These are phyloP conservation scores for Macquaria ambigua DNA, from an alignment of 2,113 vertebrate species.

Conservation along the genomic window DNA sequence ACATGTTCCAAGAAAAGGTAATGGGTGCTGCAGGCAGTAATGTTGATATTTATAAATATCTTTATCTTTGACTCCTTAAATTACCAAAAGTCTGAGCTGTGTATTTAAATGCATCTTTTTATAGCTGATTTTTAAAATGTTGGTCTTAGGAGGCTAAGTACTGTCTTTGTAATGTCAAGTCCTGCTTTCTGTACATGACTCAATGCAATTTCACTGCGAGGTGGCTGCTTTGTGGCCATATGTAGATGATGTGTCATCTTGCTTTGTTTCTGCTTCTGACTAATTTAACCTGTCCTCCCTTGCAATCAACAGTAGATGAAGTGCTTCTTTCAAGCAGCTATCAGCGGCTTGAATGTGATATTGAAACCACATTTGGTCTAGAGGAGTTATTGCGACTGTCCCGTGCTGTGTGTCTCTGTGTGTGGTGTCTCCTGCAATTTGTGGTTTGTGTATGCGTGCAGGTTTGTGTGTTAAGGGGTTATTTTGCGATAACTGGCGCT, in stretches of 20 bases:
- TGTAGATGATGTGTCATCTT: slow-evolving; percentile 41
- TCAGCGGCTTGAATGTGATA: slow-evolving; percentile 27
- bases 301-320: slow-evolving; percentile 19
- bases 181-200: slow-evolving; percentile 29
- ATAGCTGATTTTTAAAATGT: background rate
- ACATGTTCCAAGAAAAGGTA: background rate
- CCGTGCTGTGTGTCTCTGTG: background rate
- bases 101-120: background rate
- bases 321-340: slow-evolving; percentile 17
- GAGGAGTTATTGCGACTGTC: slow-evolving; percentile 17
- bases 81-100: background rate
- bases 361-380: slow-evolving; percentile 28
- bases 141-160: background rate
- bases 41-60: background rate
- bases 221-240: slow-evolving; percentile 41
- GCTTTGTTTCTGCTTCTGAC: slow-evolving; percentile 51
- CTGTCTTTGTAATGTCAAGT: slow-evolving; percentile 13
- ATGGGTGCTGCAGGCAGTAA: background rate
- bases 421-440: slow-evolving; percentile 11
- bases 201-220: slow-evolving; percentile 19
- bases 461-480: slow-evolving; percentile 64
- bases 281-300: slow-evolving; percentile 35
- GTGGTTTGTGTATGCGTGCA: background rate
- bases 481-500: slow-evolving; percentile 68
- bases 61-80: background rate